phyloP scores from a whole-genome alignment of 2,888 invertebrate species.

The Galerucella calmariensis region DNA sequence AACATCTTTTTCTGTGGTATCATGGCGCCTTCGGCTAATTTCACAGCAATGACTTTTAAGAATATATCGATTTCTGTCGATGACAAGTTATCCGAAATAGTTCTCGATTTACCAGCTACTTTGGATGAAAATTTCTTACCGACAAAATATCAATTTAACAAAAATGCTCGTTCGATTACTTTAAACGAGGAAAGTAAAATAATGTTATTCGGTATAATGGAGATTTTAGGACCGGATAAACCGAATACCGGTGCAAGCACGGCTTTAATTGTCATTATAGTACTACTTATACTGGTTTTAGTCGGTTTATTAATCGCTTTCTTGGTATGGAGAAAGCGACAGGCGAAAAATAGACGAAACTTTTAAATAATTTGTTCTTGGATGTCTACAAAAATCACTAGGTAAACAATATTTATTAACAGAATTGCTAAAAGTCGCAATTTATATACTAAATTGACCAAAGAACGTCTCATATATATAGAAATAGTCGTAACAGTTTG shows the following conservation, averaged over 20 bases:
- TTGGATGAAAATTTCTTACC: conserved; percentile 7
- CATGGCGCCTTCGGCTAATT: conserved; percentile 9
- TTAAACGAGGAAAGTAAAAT: conserved; percentile 20
- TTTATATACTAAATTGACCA: no score
- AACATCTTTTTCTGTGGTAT: conserved; percentile 34
- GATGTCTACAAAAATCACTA: no score
- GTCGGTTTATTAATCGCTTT: conserved; percentile 21
- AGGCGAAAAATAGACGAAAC: conserved; percentile 28
- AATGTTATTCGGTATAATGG: conserved; percentile 27
- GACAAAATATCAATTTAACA: conserved; percentile 18
- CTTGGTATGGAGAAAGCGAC: conserved; percentile 30
- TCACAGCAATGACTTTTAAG: conserved; percentile 15
- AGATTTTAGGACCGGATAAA: conserved; percentile 4
- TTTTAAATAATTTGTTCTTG: conserved; percentile 2
- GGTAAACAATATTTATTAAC: no score
- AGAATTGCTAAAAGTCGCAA: no score
- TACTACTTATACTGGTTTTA: conserved; percentile 20
- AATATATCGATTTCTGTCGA: conserved; percentile 26
- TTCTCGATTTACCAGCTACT: conserved; percentile 18
- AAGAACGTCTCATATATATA: no score
- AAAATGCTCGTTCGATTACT: neutral
- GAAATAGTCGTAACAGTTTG: no score
- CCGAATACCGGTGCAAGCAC: conserved; percentile 11
- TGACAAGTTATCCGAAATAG: neutral
- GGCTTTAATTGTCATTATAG: conserved; percentile 24